Conservation (phyloP, 1,140 invertebrate genomes). For the Cherax quadricarinatus region DNA sequence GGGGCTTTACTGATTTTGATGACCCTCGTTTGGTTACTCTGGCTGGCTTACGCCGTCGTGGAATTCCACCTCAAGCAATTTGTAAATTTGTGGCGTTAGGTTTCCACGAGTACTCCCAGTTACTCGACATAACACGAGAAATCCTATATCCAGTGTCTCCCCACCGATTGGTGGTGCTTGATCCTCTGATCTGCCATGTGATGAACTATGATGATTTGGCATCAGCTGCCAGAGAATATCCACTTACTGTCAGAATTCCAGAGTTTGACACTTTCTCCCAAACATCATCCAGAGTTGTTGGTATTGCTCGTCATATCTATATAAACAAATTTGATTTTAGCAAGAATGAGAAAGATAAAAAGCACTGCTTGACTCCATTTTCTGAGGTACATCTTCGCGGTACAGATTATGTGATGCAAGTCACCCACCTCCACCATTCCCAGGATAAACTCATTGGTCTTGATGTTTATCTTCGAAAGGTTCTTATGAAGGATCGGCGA, state of each 20-base stretch:
- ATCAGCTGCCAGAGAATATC: background rate
- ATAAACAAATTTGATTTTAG: background rate
- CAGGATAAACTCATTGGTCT: background rate
- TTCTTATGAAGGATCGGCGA: background rate
- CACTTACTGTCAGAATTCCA: background rate
- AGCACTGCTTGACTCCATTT: background rate
- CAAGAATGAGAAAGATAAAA: background rate
- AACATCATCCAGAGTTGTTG: background rate
- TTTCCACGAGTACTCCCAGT: conserved; percentile 32
- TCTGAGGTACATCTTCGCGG: background rate
- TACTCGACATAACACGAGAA: conserved; percentile 44
- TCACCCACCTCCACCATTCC: background rate
- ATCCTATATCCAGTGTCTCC: background rate
- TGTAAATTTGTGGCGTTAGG: conserved; percentile 35
- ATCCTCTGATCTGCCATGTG: conserved; percentile 55
- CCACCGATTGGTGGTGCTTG: conserved; percentile 31
- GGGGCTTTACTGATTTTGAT: conserved; percentile 19
- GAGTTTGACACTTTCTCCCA: background rate
- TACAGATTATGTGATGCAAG: conserved; percentile 13
- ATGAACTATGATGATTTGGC: conserved; percentile 37
- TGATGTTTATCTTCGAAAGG: background rate
- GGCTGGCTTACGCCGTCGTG: conserved; percentile 55
- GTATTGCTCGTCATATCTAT: background rate
- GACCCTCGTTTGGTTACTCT: conserved; percentile 64
- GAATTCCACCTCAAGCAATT: conserved; percentile 40